Conservation (phyloP, 2,888 invertebrate species). For the Scaptodrosophila latifasciaeformis region DNA sequence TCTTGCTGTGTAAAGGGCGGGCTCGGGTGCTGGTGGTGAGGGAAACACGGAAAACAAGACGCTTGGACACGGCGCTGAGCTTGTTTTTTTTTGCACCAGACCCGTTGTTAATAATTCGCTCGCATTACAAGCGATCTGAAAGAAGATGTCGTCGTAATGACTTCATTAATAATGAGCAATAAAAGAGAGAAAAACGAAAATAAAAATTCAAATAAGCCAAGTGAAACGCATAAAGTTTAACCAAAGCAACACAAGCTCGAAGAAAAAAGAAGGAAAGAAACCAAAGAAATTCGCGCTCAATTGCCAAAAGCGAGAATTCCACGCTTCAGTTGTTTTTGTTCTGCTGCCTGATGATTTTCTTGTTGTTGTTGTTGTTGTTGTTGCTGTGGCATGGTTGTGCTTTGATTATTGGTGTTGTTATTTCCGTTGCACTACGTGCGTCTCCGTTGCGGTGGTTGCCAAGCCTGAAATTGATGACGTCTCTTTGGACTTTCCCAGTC, state of each 20-base stretch:
- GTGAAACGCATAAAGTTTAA: slow-evolving; percentile 25
- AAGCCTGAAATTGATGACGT: slow-evolving; percentile 47
- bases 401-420: slow-evolving; percentile 19
- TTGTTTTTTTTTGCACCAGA: slow-evolving; percentile 53
- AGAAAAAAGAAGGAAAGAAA: background rate
- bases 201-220: slow-evolving; percentile 4
- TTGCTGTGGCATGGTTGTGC: background rate
- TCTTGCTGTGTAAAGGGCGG: too few relatives aligned
- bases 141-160: slow-evolving; percentile 68
- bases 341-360: slow-evolving; percentile 6
- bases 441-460: slow-evolving; percentile 2
- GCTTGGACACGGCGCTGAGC: slow-evolving; percentile 28
- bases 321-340: slow-evolving; percentile 41
- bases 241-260: slow-evolving; percentile 5
- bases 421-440: slow-evolving; percentile 46
- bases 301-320: slow-evolving; percentile 31
- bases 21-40: too few relatives aligned
- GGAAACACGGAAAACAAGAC: too few relatives aligned
- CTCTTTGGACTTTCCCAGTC: slow-evolving; percentile 24
- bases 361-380: slow-evolving; percentile 10
- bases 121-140: slow-evolving; percentile 67
- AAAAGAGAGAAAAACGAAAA: slow-evolving; percentile 43
- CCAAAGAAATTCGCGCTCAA: slow-evolving; percentile 48
- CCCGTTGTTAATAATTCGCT: slow-evolving; percentile 65
- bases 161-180: slow-evolving; percentile 64